Evolutionary conservation across 2,113 vertebrate species (phyloP).

Genomic region (Sprattus sprattus): DNA sequence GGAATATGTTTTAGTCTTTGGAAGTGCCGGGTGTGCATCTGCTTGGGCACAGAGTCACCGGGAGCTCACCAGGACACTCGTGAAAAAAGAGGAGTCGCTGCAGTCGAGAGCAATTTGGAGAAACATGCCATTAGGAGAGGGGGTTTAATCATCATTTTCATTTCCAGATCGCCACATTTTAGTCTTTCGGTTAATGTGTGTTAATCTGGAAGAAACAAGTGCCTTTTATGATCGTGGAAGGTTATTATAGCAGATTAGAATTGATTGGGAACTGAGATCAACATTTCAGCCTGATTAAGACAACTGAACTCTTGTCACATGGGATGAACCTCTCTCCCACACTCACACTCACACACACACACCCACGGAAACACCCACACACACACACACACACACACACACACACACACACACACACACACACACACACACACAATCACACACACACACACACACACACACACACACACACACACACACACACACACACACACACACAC

Average conservation of each 20-base stretch:
- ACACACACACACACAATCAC: background rate
- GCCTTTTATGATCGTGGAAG: slow-evolving; percentile 37
- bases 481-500: no score
- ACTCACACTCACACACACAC: no score
- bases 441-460: background rate
- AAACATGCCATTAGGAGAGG: slow-evolving; percentile 49
- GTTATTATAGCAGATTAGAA: slow-evolving; percentile 47
- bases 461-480: background rate
- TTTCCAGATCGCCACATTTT: slow-evolving; percentile 25
- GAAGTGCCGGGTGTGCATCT: background rate
- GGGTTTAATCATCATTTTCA: slow-evolving; percentile 19
- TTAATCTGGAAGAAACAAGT: slow-evolving; percentile 61
- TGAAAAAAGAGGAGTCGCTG: slow-evolving; percentile 36
- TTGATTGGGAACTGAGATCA: slow-evolving; percentile 50
- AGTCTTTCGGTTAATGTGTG: slow-evolving; percentile 44
- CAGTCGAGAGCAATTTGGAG: slow-evolving; percentile 42
- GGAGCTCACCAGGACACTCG: slow-evolving; percentile 39
- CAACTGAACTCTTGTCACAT: slow-evolving; percentile 54
- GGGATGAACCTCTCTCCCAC: background rate
- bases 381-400: slow-evolving; percentile 1
- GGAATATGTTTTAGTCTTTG: background rate
- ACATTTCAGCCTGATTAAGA: slow-evolving; percentile 58
- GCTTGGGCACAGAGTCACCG: slow-evolving; percentile 37
- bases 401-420: background rate
- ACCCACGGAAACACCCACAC: no score